A percentile compares a stretch with the other conserved stretches of the same genome.
Evolutionary conservation across 2,797 vertebrate genomes (phyloP).

Genomic region (Cossypha caffra): DNA sequence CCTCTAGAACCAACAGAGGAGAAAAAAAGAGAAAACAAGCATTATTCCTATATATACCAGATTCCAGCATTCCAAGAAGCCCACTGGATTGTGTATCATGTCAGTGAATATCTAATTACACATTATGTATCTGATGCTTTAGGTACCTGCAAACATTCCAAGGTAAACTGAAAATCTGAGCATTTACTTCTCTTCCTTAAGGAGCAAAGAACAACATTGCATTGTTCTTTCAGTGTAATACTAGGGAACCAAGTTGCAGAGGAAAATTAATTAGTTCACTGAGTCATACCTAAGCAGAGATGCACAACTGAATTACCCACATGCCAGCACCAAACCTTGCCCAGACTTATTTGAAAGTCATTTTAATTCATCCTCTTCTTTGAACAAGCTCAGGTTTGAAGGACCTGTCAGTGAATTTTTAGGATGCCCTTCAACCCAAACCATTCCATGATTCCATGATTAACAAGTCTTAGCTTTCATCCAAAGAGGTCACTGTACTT

Average conservation of each 20-base stretch:
- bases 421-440: not conserved
- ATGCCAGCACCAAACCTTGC: not conserved
- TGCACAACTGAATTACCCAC: not conserved
- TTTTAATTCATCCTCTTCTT: not conserved
- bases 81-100: not conserved
- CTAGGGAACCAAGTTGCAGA: not conserved
- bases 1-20: constrained; percentile 79
- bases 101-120: not conserved
- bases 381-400: not conserved
- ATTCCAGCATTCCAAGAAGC: not conserved
- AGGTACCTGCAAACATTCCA: not conserved
- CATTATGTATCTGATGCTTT: not conserved
- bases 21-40: not conserved
- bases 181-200: not conserved
- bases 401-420: not conserved
- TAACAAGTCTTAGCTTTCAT: not conserved
- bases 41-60: not conserved
- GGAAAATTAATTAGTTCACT: not conserved
- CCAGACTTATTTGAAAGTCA: not conserved
- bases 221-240: not conserved
- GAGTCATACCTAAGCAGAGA: not conserved
- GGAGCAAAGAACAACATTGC: not conserved
- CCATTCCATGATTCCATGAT: not conserved
- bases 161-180: not conserved
- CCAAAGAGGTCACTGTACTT: not conserved